Evolutionary conservation across 2,888 invertebrate species (phyloP).

Genomic region (Rhagonycha lutea): DNA sequence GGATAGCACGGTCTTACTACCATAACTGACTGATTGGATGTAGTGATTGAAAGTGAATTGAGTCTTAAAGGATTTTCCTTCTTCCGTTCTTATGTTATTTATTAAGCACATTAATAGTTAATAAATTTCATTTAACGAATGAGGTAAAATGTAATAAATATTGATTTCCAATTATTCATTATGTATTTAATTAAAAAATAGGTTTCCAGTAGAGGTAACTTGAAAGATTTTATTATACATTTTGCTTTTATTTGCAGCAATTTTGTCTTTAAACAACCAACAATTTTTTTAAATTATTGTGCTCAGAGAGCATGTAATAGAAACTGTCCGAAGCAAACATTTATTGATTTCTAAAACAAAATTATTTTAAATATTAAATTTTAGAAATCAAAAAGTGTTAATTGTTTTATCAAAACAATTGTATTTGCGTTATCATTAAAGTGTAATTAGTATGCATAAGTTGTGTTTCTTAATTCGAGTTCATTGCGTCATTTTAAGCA

Average conservation of each 20-base stretch:
- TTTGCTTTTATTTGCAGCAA: neutral
- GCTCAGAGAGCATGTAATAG: neutral
- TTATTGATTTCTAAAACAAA: neutral
- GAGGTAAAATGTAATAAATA: neutral
- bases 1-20: slow-evolving; percentile 21
- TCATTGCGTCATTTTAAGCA: neutral
- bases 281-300: neutral
- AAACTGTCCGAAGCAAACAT: neutral
- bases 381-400: neutral
- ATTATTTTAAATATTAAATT: neutral
- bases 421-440: neutral
- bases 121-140: neutral
- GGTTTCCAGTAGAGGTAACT: neutral
- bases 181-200: neutral
- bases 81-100: slow-evolving; percentile 6
- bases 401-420: neutral
- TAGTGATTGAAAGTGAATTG: slow-evolving; percentile 24
- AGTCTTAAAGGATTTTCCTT: slow-evolving; percentile 6
- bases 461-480: neutral
- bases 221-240: neutral
- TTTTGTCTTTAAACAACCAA: neutral
- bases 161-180: neutral
- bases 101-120: neutral
- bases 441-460: neutral
- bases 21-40: slow-evolving; percentile 28